phyloP scores from a whole-genome alignment of 2,888 invertebrate genomes.

The Dryomyza anilis region DNA sequence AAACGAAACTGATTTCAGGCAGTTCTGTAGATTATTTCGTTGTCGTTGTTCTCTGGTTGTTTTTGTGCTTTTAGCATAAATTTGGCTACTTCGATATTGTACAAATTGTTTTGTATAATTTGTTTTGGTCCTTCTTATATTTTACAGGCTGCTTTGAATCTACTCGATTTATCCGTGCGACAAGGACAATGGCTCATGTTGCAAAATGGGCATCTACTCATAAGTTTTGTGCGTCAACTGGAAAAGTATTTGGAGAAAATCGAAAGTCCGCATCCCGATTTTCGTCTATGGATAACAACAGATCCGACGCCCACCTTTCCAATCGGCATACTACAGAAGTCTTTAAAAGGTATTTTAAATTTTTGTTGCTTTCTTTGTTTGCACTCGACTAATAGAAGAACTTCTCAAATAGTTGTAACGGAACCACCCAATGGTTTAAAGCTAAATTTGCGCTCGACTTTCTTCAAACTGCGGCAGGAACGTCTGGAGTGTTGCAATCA shows the following conservation, averaged over 20 bases:
- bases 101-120: no score
- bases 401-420: conserved; percentile 73
- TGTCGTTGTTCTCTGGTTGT: not conserved
- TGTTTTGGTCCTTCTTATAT: not conserved
- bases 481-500: conserved; percentile 77
- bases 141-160: conserved; percentile 69
- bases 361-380: not conserved
- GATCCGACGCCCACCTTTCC: conserved; percentile 87
- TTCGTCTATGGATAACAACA: conserved; percentile 91
- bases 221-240: conserved; percentile 77
- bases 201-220: conserved; percentile 88
- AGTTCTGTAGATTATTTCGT: no score
- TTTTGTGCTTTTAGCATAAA: not conserved
- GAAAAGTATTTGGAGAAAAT: conserved; percentile 84
- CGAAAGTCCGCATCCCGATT: conserved; percentile 84
- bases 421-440: conserved; percentile 92
- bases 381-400: not conserved
- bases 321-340: conserved; percentile 85
- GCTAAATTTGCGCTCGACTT: conserved; percentile 85
- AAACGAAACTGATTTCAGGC: no score
- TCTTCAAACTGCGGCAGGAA: conserved; percentile 80
- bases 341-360: conserved; percentile 71
- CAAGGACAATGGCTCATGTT: conserved; percentile 91
- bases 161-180: conserved; percentile 72
- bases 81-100: no score